Percentiles rank a stretch among this genome's conserved stretches.
These are phyloP conservation scores for Hydrochoerus hydrochaeris DNA, from an alignment of 2,113 vertebrate species.

Conservation along the genomic window DNA sequence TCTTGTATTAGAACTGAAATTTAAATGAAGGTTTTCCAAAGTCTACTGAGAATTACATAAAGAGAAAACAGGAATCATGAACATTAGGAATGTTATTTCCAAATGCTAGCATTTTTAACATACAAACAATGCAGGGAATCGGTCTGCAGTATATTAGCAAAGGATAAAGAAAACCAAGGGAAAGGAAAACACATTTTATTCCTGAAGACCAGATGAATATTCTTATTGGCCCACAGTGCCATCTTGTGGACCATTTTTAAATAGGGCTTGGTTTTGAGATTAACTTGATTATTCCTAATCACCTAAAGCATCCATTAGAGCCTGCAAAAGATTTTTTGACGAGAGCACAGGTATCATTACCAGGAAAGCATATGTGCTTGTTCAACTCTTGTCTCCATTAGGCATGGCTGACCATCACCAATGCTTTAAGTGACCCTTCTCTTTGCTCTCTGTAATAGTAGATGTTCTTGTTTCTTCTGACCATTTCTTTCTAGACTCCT, in stretches of 20 bases:
- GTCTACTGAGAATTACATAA: slow-evolving; percentile 79
- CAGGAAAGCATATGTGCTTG: not conserved
- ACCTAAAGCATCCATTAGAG: not conserved
- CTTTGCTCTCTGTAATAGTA: not conserved
- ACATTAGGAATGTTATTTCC: slow-evolving; percentile 83
- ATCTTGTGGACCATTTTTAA: slow-evolving; percentile 75
- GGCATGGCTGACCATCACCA: not conserved
- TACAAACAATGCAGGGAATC: slow-evolving; percentile 82
- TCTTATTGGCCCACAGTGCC: slow-evolving; percentile 78
- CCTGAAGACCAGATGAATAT: not conserved
- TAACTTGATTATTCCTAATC: not conserved
- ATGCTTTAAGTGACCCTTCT: not conserved
- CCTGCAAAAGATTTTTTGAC: not conserved
- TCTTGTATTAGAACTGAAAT: slow-evolving; percentile 83
- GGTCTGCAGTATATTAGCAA: slow-evolving; percentile 82
- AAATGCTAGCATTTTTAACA: slow-evolving; percentile 80
- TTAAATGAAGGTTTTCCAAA: slow-evolving; percentile 83
- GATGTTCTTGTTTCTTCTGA: not conserved
- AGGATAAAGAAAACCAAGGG: slow-evolving; percentile 78
- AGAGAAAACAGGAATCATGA: slow-evolving; percentile 80
- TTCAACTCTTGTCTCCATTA: accelerated
- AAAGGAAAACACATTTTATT: slow-evolving; percentile 63
- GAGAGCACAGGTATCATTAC: too few species aligned
- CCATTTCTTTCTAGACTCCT: not conserved
- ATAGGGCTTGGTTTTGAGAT: accelerated